Conservation (phyloP, 2,888 invertebrate genomes). For the Craniophora ligustri region DNA sequence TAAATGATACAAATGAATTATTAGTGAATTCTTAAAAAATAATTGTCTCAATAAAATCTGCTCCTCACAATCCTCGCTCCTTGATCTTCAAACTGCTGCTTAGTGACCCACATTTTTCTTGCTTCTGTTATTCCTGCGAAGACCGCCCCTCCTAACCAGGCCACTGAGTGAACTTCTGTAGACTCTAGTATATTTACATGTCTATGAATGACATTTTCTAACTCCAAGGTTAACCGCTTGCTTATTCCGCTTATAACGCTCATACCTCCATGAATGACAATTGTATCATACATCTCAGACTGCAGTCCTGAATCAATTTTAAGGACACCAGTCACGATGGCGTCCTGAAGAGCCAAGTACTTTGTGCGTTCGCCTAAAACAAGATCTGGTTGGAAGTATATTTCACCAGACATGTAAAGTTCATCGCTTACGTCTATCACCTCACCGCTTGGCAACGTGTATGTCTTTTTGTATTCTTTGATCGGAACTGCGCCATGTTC, state of each 20-base stretch:
- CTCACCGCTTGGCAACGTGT: conserved; percentile 64
- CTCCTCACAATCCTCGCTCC: conserved; percentile 73
- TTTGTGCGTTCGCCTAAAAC: conserved; percentile 50
- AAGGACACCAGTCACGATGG: conserved; percentile 56
- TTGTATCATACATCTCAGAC: conserved; percentile 59
- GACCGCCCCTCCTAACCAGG: conserved; percentile 79
- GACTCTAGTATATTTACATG: conserved; percentile 64
- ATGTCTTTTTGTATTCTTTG: conserved; percentile 51
- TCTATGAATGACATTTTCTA: conserved; percentile 52
- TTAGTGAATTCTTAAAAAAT: not conserved
- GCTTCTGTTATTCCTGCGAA: conserved; percentile 72
- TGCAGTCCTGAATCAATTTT: conserved; percentile 74
- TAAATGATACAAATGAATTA: too few relatives aligned
- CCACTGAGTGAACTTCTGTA: conserved; percentile 66
- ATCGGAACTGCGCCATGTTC: conserved; percentile 53
- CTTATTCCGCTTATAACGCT: conserved; percentile 68
- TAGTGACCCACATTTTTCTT: conserved; percentile 68
- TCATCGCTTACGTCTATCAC: conserved; percentile 69
- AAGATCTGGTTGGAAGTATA: conserved; percentile 71
- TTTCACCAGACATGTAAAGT: conserved; percentile 67
- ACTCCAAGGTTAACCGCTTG: conserved; percentile 65
- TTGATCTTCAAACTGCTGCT: conserved; percentile 75
- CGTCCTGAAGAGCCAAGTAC: conserved; percentile 63
- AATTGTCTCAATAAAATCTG: conserved; percentile 58
- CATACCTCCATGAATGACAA: conserved; percentile 74